A percentile compares a stretch with the other conserved stretches of the same genome.
Evolutionary conservation across 2,113 vertebrate species (phyloP).

Genomic region (Panthera uncia): DNA sequence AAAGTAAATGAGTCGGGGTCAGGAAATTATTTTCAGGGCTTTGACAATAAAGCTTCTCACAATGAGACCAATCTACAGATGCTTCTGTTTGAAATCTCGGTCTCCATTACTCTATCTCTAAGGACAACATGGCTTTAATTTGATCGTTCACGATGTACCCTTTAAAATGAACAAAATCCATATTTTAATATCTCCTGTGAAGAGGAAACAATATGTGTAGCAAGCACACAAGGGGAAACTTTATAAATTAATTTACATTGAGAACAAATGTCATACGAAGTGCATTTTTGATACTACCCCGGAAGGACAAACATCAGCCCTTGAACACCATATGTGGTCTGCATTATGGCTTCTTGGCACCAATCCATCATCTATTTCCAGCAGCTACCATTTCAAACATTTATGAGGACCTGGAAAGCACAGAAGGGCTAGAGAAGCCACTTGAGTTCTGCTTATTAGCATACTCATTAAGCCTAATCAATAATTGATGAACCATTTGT

Average conservation of each 20-base stretch:
- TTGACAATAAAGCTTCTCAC: neutral
- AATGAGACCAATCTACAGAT: neutral
- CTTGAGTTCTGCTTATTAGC: constrained; percentile 79
- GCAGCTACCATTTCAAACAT: constrained; percentile 81
- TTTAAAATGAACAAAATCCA: neutral
- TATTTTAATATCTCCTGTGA: neutral
- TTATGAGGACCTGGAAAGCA: constrained; percentile 79
- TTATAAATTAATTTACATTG: constrained; percentile 65
- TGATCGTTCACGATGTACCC: neutral
- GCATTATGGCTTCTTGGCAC: constrained; percentile 67
- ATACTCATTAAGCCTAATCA: constrained; percentile 86
- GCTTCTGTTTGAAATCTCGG: neutral
- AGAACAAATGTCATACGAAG: constrained; percentile 70
- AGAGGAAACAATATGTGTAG: neutral
- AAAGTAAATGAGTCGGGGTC: neutral
- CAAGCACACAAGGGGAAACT: neutral
- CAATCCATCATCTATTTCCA: constrained; percentile 72
- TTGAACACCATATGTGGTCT: constrained; percentile 77
- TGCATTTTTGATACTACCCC: constrained; percentile 59
- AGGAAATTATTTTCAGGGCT: neutral
- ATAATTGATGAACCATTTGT: constrained; percentile 85
- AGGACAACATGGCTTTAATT: neutral
- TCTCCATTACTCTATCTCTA: neutral
- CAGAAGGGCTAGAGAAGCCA: constrained; percentile 77
- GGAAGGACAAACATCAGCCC: constrained; percentile 79